Conservation (phyloP, 2,113 vertebrate genomes). For the Hystrix brachyura region DNA sequence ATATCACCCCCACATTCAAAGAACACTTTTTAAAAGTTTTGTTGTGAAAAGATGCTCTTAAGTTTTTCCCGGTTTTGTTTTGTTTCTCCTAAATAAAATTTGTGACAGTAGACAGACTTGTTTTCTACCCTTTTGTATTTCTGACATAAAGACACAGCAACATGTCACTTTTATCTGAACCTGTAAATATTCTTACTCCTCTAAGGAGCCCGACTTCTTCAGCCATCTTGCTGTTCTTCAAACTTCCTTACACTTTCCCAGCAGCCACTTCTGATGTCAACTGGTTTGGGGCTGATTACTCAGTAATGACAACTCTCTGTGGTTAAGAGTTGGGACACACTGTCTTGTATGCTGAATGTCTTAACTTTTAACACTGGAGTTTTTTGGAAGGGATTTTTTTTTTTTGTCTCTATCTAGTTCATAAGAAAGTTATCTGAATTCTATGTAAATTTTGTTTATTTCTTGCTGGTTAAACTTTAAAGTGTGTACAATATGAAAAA, state of each 20-base stretch:
- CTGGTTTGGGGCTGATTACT: background rate
- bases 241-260: background rate
- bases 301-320: background rate
- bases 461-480: background rate
- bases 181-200: background rate
- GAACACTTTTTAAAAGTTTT: background rate
- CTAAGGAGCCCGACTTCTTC: background rate
- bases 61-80: slow-evolving; percentile 21
- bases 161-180: background rate
- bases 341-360: background rate
- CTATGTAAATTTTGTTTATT: background rate
- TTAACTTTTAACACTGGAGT: background rate
- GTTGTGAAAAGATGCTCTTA: background rate
- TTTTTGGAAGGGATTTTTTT: slow-evolving; percentile 6
- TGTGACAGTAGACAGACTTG: background rate
- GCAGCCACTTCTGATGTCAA: background rate
- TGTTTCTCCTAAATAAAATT: slow-evolving; percentile 61
- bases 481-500: background rate
- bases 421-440: background rate
- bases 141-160: background rate
- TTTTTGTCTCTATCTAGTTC: background rate
- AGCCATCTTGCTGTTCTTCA: background rate
- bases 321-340: background rate
- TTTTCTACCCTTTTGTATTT: background rate
- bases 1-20: background rate